phyloP scores from a whole-genome alignment of 2,797 vertebrate genomes.

The Cyclopterus lumpus region DNA sequence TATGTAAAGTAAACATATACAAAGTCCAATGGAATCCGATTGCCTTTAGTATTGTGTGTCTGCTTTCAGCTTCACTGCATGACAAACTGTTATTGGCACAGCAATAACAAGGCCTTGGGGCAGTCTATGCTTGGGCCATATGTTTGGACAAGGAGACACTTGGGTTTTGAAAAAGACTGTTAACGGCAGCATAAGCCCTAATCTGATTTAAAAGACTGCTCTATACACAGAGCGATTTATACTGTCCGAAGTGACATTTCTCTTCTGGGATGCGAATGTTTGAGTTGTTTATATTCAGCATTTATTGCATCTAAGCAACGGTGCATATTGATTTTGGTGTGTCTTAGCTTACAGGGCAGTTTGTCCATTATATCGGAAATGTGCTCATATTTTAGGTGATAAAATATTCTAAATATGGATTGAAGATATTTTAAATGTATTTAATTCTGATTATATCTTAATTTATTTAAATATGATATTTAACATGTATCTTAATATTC shows the following conservation, averaged over 20 bases:
- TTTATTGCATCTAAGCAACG: constrained; percentile 19
- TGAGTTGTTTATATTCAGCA: constrained; percentile 16
- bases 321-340: background rate
- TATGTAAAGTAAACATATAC: constrained; percentile 54
- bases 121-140: constrained; percentile 80
- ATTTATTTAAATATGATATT: background rate
- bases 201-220: constrained; percentile 63
- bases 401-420: background rate
- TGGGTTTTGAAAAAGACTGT: constrained; percentile 75
- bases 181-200: constrained; percentile 55
- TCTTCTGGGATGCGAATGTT: constrained; percentile 22
- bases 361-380: background rate
- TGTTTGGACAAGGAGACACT: constrained; percentile 82
- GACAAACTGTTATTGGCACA: constrained; percentile 86
- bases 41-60: constrained; percentile 82
- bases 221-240: constrained; percentile 32
- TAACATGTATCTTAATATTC: background rate
- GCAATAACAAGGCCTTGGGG: constrained; percentile 81
- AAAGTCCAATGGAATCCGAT: constrained; percentile 73
- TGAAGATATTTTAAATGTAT: constrained; percentile 4
- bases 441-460: background rate
- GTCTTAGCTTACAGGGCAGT: background rate
- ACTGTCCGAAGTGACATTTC: constrained; percentile 23
- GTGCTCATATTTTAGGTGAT: background rate
- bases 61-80: constrained; percentile 79